Percentiles rank a stretch among this genome's conserved stretches.
Conservation (phyloP, 2,113 vertebrate species). For the Semnornis frantzii region DNA sequence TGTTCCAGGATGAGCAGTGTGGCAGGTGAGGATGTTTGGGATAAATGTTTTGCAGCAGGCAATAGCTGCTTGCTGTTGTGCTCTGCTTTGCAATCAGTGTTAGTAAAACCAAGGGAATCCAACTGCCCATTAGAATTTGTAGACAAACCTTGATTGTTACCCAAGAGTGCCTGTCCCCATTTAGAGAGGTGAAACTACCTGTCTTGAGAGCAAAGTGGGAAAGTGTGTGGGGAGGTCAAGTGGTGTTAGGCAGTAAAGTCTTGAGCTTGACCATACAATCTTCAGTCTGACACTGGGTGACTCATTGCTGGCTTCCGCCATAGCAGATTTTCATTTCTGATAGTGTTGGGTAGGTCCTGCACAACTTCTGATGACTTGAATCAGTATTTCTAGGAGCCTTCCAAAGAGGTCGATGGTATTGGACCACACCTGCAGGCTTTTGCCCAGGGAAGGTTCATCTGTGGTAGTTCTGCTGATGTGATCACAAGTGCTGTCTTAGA, state of each 20-base stretch:
- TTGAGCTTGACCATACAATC: neutral
- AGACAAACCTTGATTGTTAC: neutral
- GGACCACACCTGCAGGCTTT: neutral
- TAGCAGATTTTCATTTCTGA: neutral
- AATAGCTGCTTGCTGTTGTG: neutral
- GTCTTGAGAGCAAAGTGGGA: neutral
- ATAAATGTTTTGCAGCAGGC: neutral
- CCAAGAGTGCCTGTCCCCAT: neutral
- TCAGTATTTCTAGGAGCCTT: accelerated
- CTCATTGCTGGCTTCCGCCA: neutral
- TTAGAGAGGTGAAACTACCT: neutral
- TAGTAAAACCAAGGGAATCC: neutral
- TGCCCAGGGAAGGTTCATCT: neutral
- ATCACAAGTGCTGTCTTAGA: neutral
- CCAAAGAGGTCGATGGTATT: neutral
- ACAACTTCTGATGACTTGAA: neutral
- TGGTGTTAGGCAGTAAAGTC: neutral
- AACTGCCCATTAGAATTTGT: neutral
- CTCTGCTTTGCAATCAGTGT: neutral
- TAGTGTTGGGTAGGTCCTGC: neutral
- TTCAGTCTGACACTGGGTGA: neutral
- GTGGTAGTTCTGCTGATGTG: neutral
- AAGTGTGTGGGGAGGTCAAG: neutral
- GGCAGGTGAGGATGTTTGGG: neutral
- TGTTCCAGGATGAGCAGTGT: neutral